A percentile compares a stretch with the other conserved stretches of the same genome.
Conservation (phyloP, 2,888 invertebrate species). For the Theodoxus fluviatilis region DNA sequence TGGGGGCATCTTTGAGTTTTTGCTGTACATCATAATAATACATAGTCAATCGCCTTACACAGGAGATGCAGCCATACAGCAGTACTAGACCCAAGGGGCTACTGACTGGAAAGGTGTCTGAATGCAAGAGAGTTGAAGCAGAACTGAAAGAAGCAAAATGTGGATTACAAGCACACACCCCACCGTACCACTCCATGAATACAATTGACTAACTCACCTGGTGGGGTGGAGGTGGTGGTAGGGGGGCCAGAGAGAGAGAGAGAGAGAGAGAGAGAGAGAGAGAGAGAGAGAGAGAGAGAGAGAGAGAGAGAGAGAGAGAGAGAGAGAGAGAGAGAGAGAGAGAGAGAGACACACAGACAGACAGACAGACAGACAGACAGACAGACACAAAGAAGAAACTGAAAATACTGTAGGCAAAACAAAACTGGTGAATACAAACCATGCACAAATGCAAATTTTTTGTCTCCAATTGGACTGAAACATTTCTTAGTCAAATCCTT, state of each 20-base stretch:
- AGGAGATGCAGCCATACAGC: too few relatives aligned
- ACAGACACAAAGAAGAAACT: background rate
- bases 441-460: too few relatives aligned
- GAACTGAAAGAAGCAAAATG: background rate
- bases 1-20: too few relatives aligned
- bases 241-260: constrained; percentile 19
- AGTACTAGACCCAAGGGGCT: too few relatives aligned
- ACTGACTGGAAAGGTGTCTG: background rate
- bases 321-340: constrained; percentile 25
- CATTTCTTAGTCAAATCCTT: too few relatives aligned
- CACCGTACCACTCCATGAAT: too few relatives aligned
- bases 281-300: constrained; percentile 27
- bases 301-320: constrained; percentile 25
- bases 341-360: constrained; percentile 22
- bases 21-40: too few relatives aligned
- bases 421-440: too few relatives aligned
- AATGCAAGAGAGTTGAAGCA: background rate
- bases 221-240: background rate
- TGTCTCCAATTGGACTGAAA: too few relatives aligned
- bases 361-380: constrained; percentile 16
- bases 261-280: constrained; percentile 22
- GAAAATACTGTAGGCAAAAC: background rate
- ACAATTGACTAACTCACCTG: background rate
- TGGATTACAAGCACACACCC: too few relatives aligned
- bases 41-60: too few relatives aligned